Conservation (phyloP, 2,888 invertebrate genomes). For the Limnephilus lunatus region DNA sequence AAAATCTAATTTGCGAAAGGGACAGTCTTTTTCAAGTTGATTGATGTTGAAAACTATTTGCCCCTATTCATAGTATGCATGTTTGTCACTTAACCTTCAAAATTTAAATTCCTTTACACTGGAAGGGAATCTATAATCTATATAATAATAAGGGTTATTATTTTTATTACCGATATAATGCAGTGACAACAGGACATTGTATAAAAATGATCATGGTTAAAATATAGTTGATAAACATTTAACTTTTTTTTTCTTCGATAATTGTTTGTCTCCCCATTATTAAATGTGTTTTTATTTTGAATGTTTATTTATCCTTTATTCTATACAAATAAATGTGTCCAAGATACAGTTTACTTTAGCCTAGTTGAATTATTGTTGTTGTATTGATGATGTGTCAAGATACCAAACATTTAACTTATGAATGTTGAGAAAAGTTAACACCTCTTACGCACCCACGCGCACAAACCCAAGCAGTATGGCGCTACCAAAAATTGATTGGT, state of each 20-base stretch:
- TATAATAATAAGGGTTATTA: not conserved
- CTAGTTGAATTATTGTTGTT: slow-evolving; percentile 17
- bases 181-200: not conserved
- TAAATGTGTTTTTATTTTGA: slow-evolving; percentile 19
- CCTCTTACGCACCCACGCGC: slow-evolving; percentile 19
- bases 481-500: slow-evolving; percentile 17
- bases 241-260: not conserved
- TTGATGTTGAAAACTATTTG: not conserved
- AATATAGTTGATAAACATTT: not conserved
- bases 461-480: slow-evolving; percentile 24
- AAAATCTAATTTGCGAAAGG: not conserved
- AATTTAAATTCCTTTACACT: not conserved
- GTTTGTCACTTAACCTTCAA: slow-evolving; percentile 5
- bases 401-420: slow-evolving; percentile 33
- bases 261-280: not conserved
- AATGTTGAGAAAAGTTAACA: slow-evolving; percentile 28
- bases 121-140: not conserved
- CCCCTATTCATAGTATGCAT: not conserved
- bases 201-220: not conserved
- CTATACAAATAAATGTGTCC: not conserved
- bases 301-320: slow-evolving; percentile 5
- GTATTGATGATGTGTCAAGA: slow-evolving; percentile 33
- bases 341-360: not conserved
- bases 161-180: not conserved
- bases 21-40: not conserved